phyloP scores from a whole-genome alignment of 1,140 invertebrate species.

The Trichoplusia ni region DNA sequence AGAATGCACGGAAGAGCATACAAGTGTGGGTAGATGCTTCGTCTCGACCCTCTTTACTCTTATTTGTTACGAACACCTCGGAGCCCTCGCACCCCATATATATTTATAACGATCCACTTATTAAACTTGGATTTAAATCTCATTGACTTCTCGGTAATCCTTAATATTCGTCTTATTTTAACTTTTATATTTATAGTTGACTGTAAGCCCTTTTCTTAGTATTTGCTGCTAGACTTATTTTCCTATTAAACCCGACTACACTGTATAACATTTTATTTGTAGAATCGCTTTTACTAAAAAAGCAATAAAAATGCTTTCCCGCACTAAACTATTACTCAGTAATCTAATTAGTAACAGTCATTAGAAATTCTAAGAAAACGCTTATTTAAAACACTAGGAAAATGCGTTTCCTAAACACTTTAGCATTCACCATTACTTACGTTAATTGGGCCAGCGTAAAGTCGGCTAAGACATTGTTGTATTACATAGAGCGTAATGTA shows the following conservation, averaged over 20 bases:
- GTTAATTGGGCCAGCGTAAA: background rate
- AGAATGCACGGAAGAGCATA: conserved; percentile 59
- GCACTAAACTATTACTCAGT: no score
- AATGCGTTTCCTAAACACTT: no score
- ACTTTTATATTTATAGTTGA: no score
- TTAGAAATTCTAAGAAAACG: no score
- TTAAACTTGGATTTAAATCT: conserved; percentile 21
- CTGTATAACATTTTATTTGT: no score
- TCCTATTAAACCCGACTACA: no score
- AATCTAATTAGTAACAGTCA: no score
- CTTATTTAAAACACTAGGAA: no score
- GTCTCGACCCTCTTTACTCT: conserved; percentile 43
- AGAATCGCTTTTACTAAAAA: no score
- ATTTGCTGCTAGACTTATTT: no score
- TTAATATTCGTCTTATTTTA: background rate
- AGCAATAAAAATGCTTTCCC: no score
- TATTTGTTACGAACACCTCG: conserved; percentile 33
- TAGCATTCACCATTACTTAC: background rate
- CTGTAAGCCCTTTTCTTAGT: no score
- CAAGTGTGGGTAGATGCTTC: conserved; percentile 41
- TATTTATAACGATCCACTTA: conserved; percentile 28
- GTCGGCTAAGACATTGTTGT: conserved; percentile 7
- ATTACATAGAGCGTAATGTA: background rate
- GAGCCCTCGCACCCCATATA: conserved; percentile 23
- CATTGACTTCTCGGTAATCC: conserved; percentile 14